Conservation (phyloP, 1,140 invertebrate species). For the Pogonognathellus flavescens region DNA sequence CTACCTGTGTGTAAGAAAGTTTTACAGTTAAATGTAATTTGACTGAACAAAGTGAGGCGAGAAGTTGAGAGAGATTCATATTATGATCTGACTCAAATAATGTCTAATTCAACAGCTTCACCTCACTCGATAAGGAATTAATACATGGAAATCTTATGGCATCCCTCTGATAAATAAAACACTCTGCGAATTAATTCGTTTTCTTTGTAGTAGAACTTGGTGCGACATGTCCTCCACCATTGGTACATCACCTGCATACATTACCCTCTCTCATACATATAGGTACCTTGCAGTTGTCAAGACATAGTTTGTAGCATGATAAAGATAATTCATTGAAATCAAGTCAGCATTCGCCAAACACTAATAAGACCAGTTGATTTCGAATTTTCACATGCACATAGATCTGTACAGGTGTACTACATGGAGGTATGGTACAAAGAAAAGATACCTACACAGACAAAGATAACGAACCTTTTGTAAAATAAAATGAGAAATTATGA, state of each 20-base stretch:
- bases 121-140: slow-evolving; percentile 9
- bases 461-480: no score
- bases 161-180: not conserved
- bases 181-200: slow-evolving; percentile 10
- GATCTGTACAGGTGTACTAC: no score
- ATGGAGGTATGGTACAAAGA: no score
- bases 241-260: not conserved
- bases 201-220: not conserved
- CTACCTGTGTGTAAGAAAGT: not conserved
- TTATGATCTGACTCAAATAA: not conserved
- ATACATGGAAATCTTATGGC: not conserved
- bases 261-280: not conserved
- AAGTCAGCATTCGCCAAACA: not conserved
- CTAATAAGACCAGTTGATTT: not conserved
- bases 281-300: not conserved
- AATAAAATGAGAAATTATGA: no score
- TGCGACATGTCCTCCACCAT: slow-evolving; percentile 4
- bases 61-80: not conserved
- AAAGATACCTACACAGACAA: no score
- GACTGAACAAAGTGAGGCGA: not conserved
- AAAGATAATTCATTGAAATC: not conserved
- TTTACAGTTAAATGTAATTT: slow-evolving; percentile 33
- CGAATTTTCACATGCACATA: no score
- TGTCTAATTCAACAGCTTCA: slow-evolving; percentile 1
- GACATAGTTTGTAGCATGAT: not conserved